Evolutionary conservation across 2,113 vertebrate genomes (phyloP).

Genomic region (Acanthochromis polyacanthus): DNA sequence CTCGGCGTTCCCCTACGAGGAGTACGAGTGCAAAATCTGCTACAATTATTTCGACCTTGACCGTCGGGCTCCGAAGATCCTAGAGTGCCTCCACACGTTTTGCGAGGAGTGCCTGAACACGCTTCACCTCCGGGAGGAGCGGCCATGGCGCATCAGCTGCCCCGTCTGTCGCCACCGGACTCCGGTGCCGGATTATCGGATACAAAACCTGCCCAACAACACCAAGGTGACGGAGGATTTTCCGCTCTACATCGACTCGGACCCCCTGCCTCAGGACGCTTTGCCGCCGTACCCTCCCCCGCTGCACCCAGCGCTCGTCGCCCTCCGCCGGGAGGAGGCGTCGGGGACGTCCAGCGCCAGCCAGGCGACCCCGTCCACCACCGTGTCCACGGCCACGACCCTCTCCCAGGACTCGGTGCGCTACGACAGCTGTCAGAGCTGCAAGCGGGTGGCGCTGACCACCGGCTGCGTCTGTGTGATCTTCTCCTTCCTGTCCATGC

Average conservation of each 20-base stretch:
- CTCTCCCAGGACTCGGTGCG: slow-evolving; percentile 86
- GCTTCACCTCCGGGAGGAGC: slow-evolving; percentile 88
- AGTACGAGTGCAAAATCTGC: slow-evolving; percentile 96
- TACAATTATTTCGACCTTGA: slow-evolving; percentile 96
- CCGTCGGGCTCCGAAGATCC: slow-evolving; percentile 91
- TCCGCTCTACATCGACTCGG: slow-evolving; percentile 88
- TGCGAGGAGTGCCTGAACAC: slow-evolving; percentile 95
- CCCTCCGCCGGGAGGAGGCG: slow-evolving; percentile 83
- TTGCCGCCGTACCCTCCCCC: slow-evolving; percentile 86
- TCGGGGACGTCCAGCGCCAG: slow-evolving; percentile 68
- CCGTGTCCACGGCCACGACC: slow-evolving; percentile 89
- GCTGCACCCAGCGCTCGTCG: slow-evolving; percentile 83
- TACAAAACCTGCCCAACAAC: slow-evolving; percentile 92
- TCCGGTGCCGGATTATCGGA: slow-evolving; percentile 90
- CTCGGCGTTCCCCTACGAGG: slow-evolving; percentile 85
- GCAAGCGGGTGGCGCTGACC: slow-evolving; percentile 91
- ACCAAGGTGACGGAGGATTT: slow-evolving; percentile 92
- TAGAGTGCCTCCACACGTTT: slow-evolving; percentile 96
- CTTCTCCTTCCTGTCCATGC: slow-evolving; percentile 94
- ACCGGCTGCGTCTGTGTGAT: slow-evolving; percentile 94
- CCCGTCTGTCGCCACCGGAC: slow-evolving; percentile 94
- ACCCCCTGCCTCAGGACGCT: slow-evolving; percentile 90
- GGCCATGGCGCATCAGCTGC: slow-evolving; percentile 89
- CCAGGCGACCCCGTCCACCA: slow-evolving; percentile 78
- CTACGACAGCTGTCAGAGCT: slow-evolving; percentile 92